Evolutionary conservation across 92 coral and sea anemone species (phyloP), one percentile per base, ranked within the genome.

Genomic region (Meandrina meandrites): DNA sequence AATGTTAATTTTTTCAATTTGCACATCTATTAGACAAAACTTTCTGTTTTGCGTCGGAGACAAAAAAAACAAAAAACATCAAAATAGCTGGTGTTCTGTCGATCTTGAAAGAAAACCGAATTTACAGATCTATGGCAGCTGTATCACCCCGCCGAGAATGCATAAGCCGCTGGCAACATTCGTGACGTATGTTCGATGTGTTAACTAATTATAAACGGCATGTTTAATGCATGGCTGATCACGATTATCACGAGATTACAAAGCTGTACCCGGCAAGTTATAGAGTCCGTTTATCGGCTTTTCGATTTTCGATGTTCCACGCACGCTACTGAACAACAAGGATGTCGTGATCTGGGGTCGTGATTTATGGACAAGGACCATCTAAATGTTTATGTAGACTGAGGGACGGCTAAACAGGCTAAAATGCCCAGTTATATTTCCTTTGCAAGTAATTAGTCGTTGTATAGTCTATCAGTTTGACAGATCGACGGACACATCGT

Each of bases 161-260:
- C 34, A 24, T 64, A 31, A 54, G 60, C 22, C 19, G 4, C 60
- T 15, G 3, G 5, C 34, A 62, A 6, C 13, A 1, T 10, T 28
- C 71, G 71, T 64, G 70, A 64, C 32, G 71, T 66, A 60, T 4
- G 68, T 60, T 60, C 24, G 71, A 27, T 27, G 16, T 4, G 71
- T 66, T 66, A 66, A 28, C 71, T 66, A 9, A 40, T 40, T 40
- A 40, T 40, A 40, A 11, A 66, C 71, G 3, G 71, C 34, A 66
- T 67, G 75, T 82, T 82, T n/a, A 30, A 82, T 50, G 86, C 78
- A 51, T 67, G 86, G 48, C 15, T 82, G 69, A 80, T 2, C 83
- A 22, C 51, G 31, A 66, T 34, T 36, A 48, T 64, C 77, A 82
- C 78, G 77, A 34, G 83, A 79, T 57, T 35, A 58, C 50, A 32